Evolutionary conservation across 2,888 invertebrate genomes (phyloP).

Genomic region (Papilio elwesi): DNA sequence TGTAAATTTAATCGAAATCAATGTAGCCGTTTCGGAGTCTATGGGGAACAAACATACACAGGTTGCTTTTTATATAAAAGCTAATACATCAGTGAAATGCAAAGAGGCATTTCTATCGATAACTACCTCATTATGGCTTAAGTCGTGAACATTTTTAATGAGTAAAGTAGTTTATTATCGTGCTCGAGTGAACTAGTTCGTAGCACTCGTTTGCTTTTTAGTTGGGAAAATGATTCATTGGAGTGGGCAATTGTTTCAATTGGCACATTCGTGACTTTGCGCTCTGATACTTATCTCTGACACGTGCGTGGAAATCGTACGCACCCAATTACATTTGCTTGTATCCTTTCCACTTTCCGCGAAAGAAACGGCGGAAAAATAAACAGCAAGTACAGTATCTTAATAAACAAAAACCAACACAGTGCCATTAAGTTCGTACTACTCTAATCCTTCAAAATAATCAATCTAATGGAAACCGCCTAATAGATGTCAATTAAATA

Average conservation of each 20-base stretch:
- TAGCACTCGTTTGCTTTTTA: conserved; percentile 47
- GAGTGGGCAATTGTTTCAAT: conserved; percentile 60
- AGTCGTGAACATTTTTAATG: neutral
- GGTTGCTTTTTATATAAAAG: too few relatives aligned
- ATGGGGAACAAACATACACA: too few relatives aligned
- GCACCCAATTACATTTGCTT: conserved; percentile 22
- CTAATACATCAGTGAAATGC: too few relatives aligned
- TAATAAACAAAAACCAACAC: neutral
- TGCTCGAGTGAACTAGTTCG: conserved; percentile 17
- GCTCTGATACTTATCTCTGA: conserved; percentile 66
- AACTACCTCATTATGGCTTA: neutral
- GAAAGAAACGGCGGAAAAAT: conserved; percentile 1
- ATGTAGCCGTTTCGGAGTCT: too few relatives aligned
- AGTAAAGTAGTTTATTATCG: neutral
- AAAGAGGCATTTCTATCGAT: neutral
- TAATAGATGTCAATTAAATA: too few relatives aligned
- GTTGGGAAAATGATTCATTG: conserved; percentile 54
- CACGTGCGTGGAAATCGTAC: conserved; percentile 40
- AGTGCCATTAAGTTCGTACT: too few relatives aligned
- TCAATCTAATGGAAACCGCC: too few relatives aligned
- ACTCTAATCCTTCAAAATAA: too few relatives aligned
- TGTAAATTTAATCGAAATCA: too few relatives aligned
- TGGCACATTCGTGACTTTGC: conserved; percentile 72
- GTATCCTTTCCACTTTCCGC: conserved; percentile 21
- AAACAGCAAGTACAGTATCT: neutral